Conservation (phyloP, 2,888 invertebrate genomes). For the Lepidocyrtoides sp. region DNA sequence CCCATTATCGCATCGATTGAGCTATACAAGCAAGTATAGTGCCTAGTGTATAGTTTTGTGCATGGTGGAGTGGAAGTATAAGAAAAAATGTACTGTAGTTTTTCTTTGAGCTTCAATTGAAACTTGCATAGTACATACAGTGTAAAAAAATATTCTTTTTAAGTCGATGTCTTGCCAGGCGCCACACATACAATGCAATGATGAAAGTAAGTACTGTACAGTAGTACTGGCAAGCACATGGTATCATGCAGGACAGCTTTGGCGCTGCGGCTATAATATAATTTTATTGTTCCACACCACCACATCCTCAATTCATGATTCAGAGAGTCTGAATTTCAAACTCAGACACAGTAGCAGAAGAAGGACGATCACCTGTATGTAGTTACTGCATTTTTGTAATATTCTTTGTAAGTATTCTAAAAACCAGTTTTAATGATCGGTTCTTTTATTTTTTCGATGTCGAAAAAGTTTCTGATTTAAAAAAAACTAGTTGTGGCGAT, state of each 20-base stretch:
- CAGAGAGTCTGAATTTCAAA: no score
- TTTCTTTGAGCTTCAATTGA: no score
- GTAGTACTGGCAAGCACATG: conserved; percentile 47
- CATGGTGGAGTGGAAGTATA: no score
- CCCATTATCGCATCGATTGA: not conserved
- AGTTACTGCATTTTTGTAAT: not conserved
- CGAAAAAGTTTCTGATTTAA: not conserved
- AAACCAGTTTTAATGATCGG: not conserved
- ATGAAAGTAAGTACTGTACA: not conserved
- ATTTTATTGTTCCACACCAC: conserved; percentile 20
- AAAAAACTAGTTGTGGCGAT: not conserved
- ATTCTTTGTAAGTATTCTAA: no score
- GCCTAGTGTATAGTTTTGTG: no score
- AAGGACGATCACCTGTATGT: not conserved
- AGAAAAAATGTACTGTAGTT: no score
- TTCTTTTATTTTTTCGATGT: not conserved
- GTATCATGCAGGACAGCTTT: conserved; percentile 64
- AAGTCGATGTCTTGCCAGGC: no score
- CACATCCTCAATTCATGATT: not conserved
- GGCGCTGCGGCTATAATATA: conserved; percentile 71
- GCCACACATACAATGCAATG: not conserved
- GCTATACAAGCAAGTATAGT: not conserved
- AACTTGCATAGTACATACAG: no score
- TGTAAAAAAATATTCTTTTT: no score
- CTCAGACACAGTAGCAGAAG: not conserved